Evolutionary conservation across 2,797 vertebrate genomes (phyloP), one percentile per base, ranked within the genome.

Genomic region (Valencia hispanica): DNA sequence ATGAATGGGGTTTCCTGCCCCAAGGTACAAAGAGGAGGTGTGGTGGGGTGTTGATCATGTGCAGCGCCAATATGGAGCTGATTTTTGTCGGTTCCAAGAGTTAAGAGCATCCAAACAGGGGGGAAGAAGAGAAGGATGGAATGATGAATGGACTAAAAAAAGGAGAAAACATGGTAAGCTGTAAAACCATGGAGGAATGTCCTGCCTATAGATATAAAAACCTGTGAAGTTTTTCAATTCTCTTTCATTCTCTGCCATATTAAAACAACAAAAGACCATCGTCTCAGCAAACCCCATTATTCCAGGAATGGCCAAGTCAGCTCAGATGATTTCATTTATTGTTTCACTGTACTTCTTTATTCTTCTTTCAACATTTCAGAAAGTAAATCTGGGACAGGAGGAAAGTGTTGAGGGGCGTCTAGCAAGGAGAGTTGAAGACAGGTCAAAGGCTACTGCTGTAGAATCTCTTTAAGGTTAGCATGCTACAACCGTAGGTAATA

Each of bases 381-480:
- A 80, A 68, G 0, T 85, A 87, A 89, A 85, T 68, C 41, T 1
- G 34, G 84, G 72, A 70, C 22, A 25, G n/a, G 77, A 77, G 53
- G 75, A 79, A 65, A 25, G 50, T 59, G 66, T 51, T 39, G 68
- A 11, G 20, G 80, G 17, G 2, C 61, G 71, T 10, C 15, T 41
- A 30, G 3, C 1, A 39, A 68, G 4, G 57, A 45, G 45, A 79
- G 71, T 32, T 41, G 65, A 77, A 18, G 57, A 17, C 25, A 75
- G 88, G 85, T 69, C 87, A 92, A 75, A 66, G 91, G 86, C 89
- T 79, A 86, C 71, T 17, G 74, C 63, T 83, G 88, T 80, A 81
- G 86, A 91, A 79, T 84, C 85, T 87, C 82, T 91, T 81, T 71
- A 86, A 93, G 91, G 92, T 87, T 86, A 80, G 71, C 86, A 83